These are phyloP conservation scores for Tinea semifulvella DNA, from an alignment of 2,888 invertebrate genomes.

Conservation along the genomic window DNA sequence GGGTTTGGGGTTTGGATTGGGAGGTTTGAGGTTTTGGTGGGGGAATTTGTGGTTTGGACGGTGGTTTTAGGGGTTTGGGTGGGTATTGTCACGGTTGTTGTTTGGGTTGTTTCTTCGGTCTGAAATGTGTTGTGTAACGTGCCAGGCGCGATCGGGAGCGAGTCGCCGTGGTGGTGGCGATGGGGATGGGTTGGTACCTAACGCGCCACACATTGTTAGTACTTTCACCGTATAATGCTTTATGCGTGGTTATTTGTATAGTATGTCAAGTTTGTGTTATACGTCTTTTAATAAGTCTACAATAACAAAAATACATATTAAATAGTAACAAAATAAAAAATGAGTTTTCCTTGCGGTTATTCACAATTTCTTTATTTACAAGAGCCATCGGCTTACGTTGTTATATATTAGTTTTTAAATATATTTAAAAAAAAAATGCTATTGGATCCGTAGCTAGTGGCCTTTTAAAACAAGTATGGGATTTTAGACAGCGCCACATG, in stretches of 20 bases:
- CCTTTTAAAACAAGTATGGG: no score
- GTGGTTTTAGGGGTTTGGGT: conserved; percentile 16
- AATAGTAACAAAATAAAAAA: no score
- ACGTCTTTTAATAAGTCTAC: no score
- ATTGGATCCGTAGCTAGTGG: no score
- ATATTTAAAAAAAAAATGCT: no score
- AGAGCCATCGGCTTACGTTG: no score
- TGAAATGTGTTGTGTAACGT: conserved; percentile 49
- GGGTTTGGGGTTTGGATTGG: conserved; percentile 21
- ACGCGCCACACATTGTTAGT: conserved; percentile 47
- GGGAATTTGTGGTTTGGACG: conserved; percentile 19
- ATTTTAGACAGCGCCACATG: no score
- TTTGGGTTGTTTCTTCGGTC: conserved; percentile 37
- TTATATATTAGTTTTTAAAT: no score
- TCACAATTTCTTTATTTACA: no score
- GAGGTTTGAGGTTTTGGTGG: conserved; percentile 17
- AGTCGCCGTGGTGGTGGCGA: conserved; percentile 58
- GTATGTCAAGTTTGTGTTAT: neutral
- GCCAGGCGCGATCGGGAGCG: conserved; percentile 34
- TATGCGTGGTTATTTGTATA: conserved; percentile 11
- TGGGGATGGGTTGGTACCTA: conserved; percentile 36
- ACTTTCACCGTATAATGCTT: conserved; percentile 33
- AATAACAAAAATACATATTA: no score
- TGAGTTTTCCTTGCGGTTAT: no score
- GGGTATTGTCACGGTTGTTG: conserved; percentile 20